These are phyloP conservation scores for Ophiothrix spiculata DNA, from an alignment of 35 echinoderm and acorn worm genomes.

Conservation along the genomic window DNA sequence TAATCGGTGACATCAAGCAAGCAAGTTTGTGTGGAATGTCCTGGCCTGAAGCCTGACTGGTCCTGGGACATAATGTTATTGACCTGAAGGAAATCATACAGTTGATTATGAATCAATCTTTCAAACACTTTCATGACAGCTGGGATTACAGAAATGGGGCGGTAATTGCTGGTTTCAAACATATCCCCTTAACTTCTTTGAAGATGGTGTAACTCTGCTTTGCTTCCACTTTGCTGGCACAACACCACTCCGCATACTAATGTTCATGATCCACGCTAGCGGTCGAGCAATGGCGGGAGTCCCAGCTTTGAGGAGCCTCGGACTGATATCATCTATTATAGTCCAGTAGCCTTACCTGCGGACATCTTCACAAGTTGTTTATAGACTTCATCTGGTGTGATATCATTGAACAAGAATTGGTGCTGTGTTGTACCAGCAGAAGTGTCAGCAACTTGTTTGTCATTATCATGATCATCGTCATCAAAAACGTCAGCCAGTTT, in stretches of 20 bases:
- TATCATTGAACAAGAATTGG: background rate
- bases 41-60: constrained; percentile 36
- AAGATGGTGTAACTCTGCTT: constrained; percentile 29
- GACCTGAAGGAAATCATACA: background rate
- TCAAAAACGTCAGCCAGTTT: too few species aligned
- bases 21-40: constrained; percentile 2
- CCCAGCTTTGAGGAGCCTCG: constrained; percentile 5
- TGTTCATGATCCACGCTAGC: background rate
- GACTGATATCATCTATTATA: constrained; percentile 6
- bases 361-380: background rate
- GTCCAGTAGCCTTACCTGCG: constrained; percentile 27
- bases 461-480: too few species aligned
- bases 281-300: background rate
- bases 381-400: background rate
- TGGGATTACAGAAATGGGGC: constrained; percentile 51
- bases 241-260: background rate
- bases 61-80: constrained; percentile 4
- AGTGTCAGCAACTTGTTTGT: too few species aligned
- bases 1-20: constrained; percentile 20
- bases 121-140: constrained; percentile 41
- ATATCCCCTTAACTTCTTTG: constrained; percentile 23
- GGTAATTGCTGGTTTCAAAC: constrained; percentile 15
- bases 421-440: too few species aligned
- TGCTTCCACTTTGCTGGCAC: constrained; percentile 37
- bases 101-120: constrained; percentile 34